Evolutionary conservation across 2,888 invertebrate genomes (phyloP), one percentile per base, ranked within the genome.

Genomic region (Rhagophthalmus giganteus): DNA sequence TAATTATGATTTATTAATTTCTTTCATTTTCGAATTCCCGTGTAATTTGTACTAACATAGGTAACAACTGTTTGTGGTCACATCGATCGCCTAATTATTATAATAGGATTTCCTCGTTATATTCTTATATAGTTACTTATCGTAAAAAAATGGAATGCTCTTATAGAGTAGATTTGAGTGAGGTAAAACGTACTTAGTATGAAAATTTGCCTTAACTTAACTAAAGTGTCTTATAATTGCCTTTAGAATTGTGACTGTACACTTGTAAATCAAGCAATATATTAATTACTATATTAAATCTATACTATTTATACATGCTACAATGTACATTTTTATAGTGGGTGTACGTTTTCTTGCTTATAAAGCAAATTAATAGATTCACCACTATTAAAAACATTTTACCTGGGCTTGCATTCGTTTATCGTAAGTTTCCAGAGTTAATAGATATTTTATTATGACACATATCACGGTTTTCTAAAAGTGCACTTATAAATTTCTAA

Each of bases 181-280:
- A 46, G 35, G 45, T 27, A 30, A 32, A 31, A 40, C 12, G 24
- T 51, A 45, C 40, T 25, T 42, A 47, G 39, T 49, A 50, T 39
- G 34, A 33, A 38, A 28, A 32, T 26, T 48, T 42, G 47, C 53
- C 48, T 53, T 54, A 47, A 35, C 42, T 48, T 47, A 39, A 44
- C 39, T 10, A 46, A 51, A 39, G 53, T 54, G 53, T 54, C 53
- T 54, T 54, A 54, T 61, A 57, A 60, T 62, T 61, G 63, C 64
- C 65, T 66, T 63, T 62, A 61, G 63, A 54, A 58, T 53, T 62
- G 55, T 47, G 57, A 55, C 50, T 61, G 55, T 63, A 57, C 50
- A 50, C 46, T 46, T 64, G 62, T 65, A 66, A 60, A 67, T 54
- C 63, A 66, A 67, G 66, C 65, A 67, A 67, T 67, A 68, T 61